Evolutionary conservation across 2,797 vertebrate species (phyloP).

Genomic region (Loriculus beryllinus): DNA sequence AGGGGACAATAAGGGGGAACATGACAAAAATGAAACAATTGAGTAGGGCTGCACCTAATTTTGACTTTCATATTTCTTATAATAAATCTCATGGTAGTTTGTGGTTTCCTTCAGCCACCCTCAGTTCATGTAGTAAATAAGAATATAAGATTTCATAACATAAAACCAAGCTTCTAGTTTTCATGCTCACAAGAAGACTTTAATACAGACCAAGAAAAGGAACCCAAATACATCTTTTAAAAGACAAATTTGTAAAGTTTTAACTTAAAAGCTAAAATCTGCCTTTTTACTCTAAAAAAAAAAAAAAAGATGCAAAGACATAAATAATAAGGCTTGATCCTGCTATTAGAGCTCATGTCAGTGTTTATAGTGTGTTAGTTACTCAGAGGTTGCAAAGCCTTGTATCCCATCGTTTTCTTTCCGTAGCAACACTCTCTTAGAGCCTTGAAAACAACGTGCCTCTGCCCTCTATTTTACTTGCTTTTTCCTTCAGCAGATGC

Average conservation of each 20-base stretch:
- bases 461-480: not conserved
- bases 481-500: not conserved
- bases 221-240: not conserved
- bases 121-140: not conserved
- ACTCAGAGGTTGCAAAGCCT: not conserved
- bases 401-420: not conserved
- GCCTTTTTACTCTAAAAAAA: not conserved
- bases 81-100: not conserved
- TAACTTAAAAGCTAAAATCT: not conserved
- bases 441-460: not conserved
- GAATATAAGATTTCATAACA: not conserved
- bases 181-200: not conserved
- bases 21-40: not conserved
- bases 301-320: not conserved
- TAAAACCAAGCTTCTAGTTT: not conserved
- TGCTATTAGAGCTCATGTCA: not conserved
- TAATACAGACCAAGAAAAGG: not conserved
- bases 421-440: not conserved
- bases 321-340: not conserved
- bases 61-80: not conserved
- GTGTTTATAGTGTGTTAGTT: not conserved
- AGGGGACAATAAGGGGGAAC: not conserved
- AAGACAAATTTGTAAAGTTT: not conserved
- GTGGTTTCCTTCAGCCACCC: not conserved
- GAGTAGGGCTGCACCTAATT: not conserved